Conservation (phyloP, 2,888 invertebrate species). For the Serrognathus titanus region DNA sequence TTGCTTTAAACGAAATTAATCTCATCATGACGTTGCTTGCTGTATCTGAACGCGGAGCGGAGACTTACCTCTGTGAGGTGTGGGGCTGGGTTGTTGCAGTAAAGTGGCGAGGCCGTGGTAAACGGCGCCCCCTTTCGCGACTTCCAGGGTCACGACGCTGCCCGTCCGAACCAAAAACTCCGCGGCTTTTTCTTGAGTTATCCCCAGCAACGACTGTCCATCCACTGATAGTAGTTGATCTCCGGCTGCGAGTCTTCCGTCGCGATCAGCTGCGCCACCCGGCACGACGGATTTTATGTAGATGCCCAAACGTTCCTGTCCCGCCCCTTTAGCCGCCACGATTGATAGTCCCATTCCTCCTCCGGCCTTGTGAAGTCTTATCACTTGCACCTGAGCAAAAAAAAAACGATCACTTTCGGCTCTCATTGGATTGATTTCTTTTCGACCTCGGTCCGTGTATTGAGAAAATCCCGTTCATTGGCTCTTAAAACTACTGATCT, state of each 20-base stretch:
- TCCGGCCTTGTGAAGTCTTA: conserved; percentile 88
- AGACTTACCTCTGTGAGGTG: conserved; percentile 67
- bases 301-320: conserved; percentile 74
- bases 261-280: conserved; percentile 87
- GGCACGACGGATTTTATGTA: conserved; percentile 98
- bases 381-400: conserved; percentile 61
- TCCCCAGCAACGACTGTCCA: conserved; percentile 75
- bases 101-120: conserved; percentile 93
- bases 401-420: background rate
- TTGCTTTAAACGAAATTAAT: conserved; percentile 5
- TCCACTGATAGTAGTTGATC: conserved; percentile 97
- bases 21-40: no score
- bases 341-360: conserved; percentile 98
- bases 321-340: conserved; percentile 83
- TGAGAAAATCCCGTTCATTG: no score
- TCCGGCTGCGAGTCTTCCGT: conserved; percentile 92
- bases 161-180: conserved; percentile 94
- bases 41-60: no score
- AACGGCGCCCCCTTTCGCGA: conserved; percentile 96
- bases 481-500: no score
- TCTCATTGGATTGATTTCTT: background rate
- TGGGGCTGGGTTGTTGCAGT: conserved; percentile 86
- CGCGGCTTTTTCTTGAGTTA: conserved; percentile 86
- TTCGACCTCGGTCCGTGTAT: no score
- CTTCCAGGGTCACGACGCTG: conserved; percentile 88